Evolutionary conservation across 2,797 vertebrate species (phyloP).

Genomic region (Diglossa cyanea): DNA sequence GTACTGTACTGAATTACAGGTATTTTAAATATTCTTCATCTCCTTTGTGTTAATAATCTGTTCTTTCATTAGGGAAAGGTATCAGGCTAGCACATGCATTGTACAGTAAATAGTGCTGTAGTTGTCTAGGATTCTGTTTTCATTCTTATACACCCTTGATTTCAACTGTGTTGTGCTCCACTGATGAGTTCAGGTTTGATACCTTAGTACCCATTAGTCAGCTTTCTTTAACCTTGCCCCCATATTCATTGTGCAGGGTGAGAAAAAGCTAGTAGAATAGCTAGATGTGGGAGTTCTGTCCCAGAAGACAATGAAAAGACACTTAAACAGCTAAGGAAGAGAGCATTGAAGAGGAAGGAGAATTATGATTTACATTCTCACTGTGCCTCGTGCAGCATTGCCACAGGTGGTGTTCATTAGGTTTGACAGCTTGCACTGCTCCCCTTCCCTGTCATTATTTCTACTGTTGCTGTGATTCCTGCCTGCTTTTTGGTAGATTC

Average conservation of each 20-base stretch:
- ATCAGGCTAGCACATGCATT: not conserved
- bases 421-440: not conserved
- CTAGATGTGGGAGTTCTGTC: not conserved
- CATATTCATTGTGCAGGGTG: not conserved
- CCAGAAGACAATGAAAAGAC: not conserved
- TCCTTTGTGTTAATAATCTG: not conserved
- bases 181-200: not conserved
- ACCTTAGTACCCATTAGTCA: not conserved
- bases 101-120: not conserved
- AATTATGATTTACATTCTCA: not conserved
- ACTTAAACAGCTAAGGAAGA: not conserved
- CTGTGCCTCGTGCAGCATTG: not conserved
- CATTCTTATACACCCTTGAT: not conserved
- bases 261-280: not conserved
- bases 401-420: not conserved
- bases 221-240: not conserved
- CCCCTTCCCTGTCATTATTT: not conserved
- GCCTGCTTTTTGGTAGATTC: not conserved
- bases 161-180: not conserved
- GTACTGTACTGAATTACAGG: not conserved
- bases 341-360: not conserved
- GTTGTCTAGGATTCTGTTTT: not conserved
- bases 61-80: not conserved
- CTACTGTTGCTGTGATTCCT: not conserved
- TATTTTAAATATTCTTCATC: conserved; percentile 4